Evolutionary conservation across 1,140 invertebrate genomes (phyloP).

Genomic region (Drosophila takahashii): DNA sequence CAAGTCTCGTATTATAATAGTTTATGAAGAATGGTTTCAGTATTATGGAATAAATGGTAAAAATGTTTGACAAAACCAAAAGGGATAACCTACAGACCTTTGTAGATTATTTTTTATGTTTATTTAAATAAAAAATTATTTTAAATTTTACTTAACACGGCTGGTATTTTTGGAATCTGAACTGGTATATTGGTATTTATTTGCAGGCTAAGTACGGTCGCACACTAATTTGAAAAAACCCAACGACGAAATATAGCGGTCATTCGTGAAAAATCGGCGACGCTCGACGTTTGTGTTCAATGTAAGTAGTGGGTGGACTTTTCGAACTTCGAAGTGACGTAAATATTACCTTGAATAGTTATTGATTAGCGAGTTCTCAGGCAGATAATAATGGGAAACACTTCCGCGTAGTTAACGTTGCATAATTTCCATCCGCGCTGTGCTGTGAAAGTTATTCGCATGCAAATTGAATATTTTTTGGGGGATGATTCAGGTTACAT

Average conservation of each 20-base stretch:
- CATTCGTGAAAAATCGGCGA: constrained; percentile 69
- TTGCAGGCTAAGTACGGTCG: too few species aligned
- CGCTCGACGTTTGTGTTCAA: constrained; percentile 72
- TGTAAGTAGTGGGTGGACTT: constrained; percentile 66
- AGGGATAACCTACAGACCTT: too few species aligned
- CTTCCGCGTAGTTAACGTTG: constrained; percentile 29
- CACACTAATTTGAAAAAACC: neutral
- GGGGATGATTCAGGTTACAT: constrained; percentile 75
- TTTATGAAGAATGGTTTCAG: too few species aligned
- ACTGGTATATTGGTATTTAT: too few species aligned
- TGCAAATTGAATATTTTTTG: constrained; percentile 49
- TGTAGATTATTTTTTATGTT: too few species aligned
- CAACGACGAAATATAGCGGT: neutral
- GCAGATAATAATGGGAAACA: constrained; percentile 5
- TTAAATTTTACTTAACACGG: too few species aligned
- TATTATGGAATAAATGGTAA: too few species aligned
- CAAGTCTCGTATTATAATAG: too few species aligned
- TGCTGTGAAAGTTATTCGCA: constrained; percentile 4
- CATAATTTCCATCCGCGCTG: constrained; percentile 21
- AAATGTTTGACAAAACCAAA: too few species aligned
- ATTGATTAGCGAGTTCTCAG: constrained; percentile 17
- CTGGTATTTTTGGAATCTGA: too few species aligned
- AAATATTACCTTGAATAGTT: constrained; percentile 50
- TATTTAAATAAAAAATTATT: too few species aligned
- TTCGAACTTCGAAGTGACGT: constrained; percentile 57